Conservation (phyloP, 2,113 vertebrate species). For the Platysternon megacephalum region DNA sequence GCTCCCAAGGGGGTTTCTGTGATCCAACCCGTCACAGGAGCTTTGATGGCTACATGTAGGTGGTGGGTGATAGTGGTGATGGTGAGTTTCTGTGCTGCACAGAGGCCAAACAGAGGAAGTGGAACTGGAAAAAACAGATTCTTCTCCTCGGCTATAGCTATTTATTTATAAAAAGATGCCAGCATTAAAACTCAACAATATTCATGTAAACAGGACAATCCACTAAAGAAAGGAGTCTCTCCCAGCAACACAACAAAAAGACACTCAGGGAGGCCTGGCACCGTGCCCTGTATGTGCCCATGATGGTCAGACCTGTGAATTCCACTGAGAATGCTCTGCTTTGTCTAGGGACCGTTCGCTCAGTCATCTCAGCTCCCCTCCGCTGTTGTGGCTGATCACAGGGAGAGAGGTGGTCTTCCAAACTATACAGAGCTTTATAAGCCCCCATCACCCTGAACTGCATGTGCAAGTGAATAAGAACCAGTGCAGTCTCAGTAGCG, state of each 20-base stretch:
- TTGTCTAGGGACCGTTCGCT: background rate
- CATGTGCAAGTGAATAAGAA: background rate
- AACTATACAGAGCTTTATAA: background rate
- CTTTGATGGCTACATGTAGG: background rate
- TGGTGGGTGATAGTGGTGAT: background rate
- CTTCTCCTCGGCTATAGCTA: background rate
- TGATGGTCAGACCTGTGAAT: background rate
- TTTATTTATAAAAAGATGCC: background rate
- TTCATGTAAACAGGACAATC: background rate
- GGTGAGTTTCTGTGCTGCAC: background rate
- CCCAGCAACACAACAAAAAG: background rate
- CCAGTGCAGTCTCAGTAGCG: background rate
- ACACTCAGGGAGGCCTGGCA: background rate
- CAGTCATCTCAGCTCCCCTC: background rate
- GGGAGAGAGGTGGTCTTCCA: background rate
- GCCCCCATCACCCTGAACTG: background rate
- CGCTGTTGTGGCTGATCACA: background rate
- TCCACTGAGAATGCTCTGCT: background rate
- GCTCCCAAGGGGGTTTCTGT: too few species aligned
- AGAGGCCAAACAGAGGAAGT: background rate
- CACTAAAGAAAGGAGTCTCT: background rate
- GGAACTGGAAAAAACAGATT: background rate
- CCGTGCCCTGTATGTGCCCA: background rate
- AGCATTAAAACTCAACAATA: background rate
- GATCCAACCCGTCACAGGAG: too few species aligned